Evolutionary conservation across 2,113 vertebrate genomes (phyloP).

Genomic region (Uria lomvia): DNA sequence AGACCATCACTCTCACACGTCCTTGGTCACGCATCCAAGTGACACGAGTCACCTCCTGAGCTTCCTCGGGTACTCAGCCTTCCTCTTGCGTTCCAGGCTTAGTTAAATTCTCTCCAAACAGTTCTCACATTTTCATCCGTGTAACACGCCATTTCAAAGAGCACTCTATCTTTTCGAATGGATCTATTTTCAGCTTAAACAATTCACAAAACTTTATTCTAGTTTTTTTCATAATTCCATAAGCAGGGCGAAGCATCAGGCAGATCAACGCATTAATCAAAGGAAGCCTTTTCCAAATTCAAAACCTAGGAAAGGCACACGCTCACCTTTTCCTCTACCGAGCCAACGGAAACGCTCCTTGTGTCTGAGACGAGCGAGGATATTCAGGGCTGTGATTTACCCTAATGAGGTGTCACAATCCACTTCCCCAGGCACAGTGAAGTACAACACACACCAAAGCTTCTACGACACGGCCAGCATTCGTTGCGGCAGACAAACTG

Average conservation of each 20-base stretch:
- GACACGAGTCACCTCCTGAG: not conserved
- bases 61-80: not conserved
- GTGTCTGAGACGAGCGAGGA: not conserved
- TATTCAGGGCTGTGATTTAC: not conserved
- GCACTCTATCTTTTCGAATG: not conserved
- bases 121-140: not conserved
- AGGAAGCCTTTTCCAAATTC: not conserved
- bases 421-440: fast-evolving
- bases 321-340: not conserved
- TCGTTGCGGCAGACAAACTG: fast-evolving
- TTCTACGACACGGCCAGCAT: fast-evolving
- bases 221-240: not conserved
- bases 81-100: not conserved
- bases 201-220: not conserved
- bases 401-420: not conserved
- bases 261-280: not conserved
- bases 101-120: not conserved
- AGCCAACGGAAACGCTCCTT: not conserved
- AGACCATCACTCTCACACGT: fast-evolving
- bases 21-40: not conserved
- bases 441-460: not conserved
- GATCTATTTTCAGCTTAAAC: not conserved
- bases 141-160: not conserved
- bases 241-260: not conserved
- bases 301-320: not conserved